Percentiles rank a stretch among this genome's conserved stretches.
Evolutionary conservation across 1,140 invertebrate genomes (phyloP).

Genomic region (Drosophila nigrodunni): DNA sequence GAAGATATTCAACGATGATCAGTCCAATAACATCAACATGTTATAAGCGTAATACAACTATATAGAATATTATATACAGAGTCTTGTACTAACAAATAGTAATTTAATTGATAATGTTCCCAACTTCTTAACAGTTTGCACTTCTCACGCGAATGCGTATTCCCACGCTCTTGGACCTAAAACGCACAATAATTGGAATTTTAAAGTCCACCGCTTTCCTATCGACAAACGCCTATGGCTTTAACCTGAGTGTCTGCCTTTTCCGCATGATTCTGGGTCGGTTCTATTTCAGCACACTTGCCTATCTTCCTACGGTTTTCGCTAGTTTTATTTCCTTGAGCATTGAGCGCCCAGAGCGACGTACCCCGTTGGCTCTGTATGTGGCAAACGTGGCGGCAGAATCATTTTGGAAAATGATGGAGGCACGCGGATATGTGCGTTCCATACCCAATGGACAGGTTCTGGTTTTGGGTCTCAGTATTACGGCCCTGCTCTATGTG

Average conservation of each 20-base stretch:
- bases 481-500: slow-evolving; percentile 87
- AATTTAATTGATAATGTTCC: neutral
- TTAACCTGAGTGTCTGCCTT: slow-evolving; percentile 88
- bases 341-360: slow-evolving; percentile 89
- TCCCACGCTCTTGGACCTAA: slow-evolving; percentile 87
- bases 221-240: slow-evolving; percentile 89
- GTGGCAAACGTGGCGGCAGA: slow-evolving; percentile 93
- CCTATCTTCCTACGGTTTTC: slow-evolving; percentile 89
- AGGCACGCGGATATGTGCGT: slow-evolving; percentile 87
- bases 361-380: slow-evolving; percentile 90
- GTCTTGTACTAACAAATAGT: neutral
- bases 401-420: slow-evolving; percentile 90
- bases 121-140: slow-evolving; percentile 86
- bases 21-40: too few relatives aligned
- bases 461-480: slow-evolving; percentile 87
- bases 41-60: too few relatives aligned
- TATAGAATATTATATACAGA: too few relatives aligned
- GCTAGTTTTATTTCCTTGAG: slow-evolving; percentile 89
- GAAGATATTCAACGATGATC: too few relatives aligned
- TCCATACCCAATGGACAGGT: slow-evolving; percentile 88
- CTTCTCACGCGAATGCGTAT: slow-evolving; percentile 88
- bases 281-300: slow-evolving; percentile 89
- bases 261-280: slow-evolving; percentile 87
- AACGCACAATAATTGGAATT: slow-evolving; percentile 88
- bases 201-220: slow-evolving; percentile 91